Base-by-base conservation (phyloP, 2,113 vertebrate genomes). In the Pardalotus punctatus region DNA sequence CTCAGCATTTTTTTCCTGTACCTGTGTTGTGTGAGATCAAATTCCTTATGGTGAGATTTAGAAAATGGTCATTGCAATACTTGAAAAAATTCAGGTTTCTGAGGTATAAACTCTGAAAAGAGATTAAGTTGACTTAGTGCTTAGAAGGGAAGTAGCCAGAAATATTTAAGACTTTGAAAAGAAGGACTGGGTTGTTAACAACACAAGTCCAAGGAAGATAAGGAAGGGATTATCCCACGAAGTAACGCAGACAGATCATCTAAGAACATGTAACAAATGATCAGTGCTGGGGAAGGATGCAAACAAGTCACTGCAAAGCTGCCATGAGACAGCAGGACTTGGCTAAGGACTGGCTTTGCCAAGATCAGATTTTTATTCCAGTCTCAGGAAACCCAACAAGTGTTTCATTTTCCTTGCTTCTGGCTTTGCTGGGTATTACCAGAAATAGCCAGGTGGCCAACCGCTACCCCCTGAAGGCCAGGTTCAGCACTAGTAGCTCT, bases 61-160 rank as follows among this genome's bases (percentile, higher is more conserved):
- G 53, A 86, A 93, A 87, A 62, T 0, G 0, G n/a, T 25, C 14
- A 3, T 38, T 43, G 25, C 64, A 91, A 76, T 65, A 73, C 27
- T 56, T 76, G 57, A 81, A 93, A 85, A 29, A 76, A 94, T 94
- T 94, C 33, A 77, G 25, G 33, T 38, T 84, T 76, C 62, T 92
- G 53, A 86, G 29, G 23, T 86, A 96, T 56, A 53, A 92, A 84
- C 12, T 86, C 45, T 76, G 38, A 53, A 60, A 69, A 88, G 33
- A 3, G 11, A 93, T 97, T 95, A 95, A 79, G n/a, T 64, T 10
- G 71, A 58, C 2, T 97, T 94, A 90, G 9, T 80, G 69, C 5
- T 96, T 94, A 93, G 84, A 61, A 93, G 62, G 33, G 58, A 95
- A 94, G 62, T 56, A 72, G 22, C 38, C 38, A 95, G 62, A 89